A percentile compares a stretch with the other conserved stretches of the same genome.
phyloP scores from a whole-genome alignment of 2,113 vertebrate genomes.

The Oenanthe oenanthe region DNA sequence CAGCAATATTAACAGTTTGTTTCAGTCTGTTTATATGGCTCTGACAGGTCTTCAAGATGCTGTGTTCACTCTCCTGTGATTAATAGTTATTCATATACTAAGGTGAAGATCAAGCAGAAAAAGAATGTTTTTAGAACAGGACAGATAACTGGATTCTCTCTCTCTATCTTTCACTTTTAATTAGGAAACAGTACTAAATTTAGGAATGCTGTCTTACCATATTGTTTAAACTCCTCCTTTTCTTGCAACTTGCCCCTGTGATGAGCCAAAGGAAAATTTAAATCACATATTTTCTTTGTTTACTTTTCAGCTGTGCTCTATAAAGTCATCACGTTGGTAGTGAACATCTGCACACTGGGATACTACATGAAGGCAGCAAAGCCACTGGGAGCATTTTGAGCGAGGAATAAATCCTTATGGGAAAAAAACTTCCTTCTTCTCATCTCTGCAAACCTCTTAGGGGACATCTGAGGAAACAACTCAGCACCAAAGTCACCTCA shows the following conservation, averaged over 20 bases:
- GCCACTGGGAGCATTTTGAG: neutral
- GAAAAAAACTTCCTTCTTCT: neutral
- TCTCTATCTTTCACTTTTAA: conserved; percentile 6
- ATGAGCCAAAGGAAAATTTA: conserved; percentile 11
- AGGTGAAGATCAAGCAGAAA: conserved; percentile 68
- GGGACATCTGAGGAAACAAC: neutral
- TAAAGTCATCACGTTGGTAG: neutral
- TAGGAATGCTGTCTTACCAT: neutral
- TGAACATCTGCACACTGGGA: neutral
- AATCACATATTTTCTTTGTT: neutral
- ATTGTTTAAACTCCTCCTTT: neutral
- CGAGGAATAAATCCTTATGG: neutral
- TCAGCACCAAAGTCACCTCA: neutral
- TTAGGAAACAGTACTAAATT: neutral
- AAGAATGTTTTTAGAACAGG: conserved; percentile 60
- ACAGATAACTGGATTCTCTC: conserved; percentile 53
- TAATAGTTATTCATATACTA: conserved; percentile 63
- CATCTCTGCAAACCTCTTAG: neutral
- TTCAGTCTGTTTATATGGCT: conserved; percentile 79
- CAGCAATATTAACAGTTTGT: conserved; percentile 82
- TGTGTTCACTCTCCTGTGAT: conserved; percentile 73
- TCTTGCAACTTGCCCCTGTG: neutral
- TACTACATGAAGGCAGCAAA: neutral
- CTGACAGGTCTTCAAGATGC: conserved; percentile 77
- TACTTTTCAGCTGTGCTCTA: neutral